Percentiles rank a stretch among this genome's conserved stretches.
phyloP scores from a whole-genome alignment of 2,113 vertebrate genomes.

The western clawed frog (Xenopus tropicalis) region DNA sequence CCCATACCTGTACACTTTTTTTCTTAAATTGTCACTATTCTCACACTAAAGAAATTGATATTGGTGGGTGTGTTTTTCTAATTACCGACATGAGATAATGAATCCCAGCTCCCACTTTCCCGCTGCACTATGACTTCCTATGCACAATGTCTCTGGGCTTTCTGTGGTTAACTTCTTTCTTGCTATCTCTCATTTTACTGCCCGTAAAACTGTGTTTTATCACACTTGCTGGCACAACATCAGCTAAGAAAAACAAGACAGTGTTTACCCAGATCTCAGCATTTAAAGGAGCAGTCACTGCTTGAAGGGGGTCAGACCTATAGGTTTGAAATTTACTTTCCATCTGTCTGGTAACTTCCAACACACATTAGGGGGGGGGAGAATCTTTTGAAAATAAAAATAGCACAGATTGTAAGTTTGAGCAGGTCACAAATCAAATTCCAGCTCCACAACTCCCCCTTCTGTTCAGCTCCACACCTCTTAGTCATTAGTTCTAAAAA shows the following conservation, averaged over 20 bases:
- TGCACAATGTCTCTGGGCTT: background rate
- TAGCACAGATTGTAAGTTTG: conserved; percentile 28
- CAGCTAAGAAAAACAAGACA: conserved; percentile 13
- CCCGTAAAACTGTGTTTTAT: conserved; percentile 16
- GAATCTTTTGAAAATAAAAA: conserved; percentile 26
- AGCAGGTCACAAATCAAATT: conserved; percentile 8
- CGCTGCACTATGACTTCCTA: background rate
- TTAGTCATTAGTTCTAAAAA: background rate
- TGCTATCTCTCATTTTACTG: conserved; percentile 21
- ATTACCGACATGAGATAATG: too few relatives aligned
- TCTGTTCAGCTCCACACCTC: conserved; percentile 6
- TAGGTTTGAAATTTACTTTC: conserved; percentile 27
- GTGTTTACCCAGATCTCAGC: conserved; percentile 27
- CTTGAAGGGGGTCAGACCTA: conserved; percentile 20
- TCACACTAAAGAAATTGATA: too few relatives aligned
- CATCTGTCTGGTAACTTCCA: conserved; percentile 32
- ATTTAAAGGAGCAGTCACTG: conserved; percentile 29
- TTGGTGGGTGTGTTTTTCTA: too few relatives aligned
- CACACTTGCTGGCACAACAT: conserved; percentile 28
- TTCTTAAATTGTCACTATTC: too few relatives aligned
- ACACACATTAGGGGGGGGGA: background rate
- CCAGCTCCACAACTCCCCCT: background rate
- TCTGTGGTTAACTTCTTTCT: conserved; percentile 19
- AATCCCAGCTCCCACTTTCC: background rate
- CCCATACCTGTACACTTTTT: too few relatives aligned